Conservation (phyloP, 2,888 invertebrate genomes). For the Eulithis testata region DNA sequence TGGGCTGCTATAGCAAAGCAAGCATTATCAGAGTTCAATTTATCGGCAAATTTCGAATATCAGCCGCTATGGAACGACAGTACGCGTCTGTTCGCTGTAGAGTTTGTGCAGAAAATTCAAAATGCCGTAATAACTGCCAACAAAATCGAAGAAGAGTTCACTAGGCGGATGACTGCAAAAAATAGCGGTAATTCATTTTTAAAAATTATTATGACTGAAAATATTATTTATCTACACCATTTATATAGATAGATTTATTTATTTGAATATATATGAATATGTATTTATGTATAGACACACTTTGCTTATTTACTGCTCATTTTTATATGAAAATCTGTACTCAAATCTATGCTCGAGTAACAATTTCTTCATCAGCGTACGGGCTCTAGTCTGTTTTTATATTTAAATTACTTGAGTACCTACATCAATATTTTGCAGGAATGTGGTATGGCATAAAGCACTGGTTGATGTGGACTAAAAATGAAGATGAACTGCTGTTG, state of each 20-base stretch:
- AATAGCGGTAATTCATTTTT: slow-evolving; percentile 58
- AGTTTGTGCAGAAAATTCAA: slow-evolving; percentile 67
- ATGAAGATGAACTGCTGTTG: slow-evolving; percentile 85
- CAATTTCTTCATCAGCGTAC: too few relatives aligned
- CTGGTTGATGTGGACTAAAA: slow-evolving; percentile 82
- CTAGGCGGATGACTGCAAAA: slow-evolving; percentile 53
- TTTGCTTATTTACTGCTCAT: too few relatives aligned
- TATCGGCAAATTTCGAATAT: slow-evolving; percentile 78
- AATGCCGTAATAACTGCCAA: slow-evolving; percentile 65
- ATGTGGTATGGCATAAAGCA: slow-evolving; percentile 81
- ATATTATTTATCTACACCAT: too few relatives aligned
- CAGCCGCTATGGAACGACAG: slow-evolving; percentile 76
- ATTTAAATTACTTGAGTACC: too few relatives aligned
- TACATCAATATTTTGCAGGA: slow-evolving; percentile 54
- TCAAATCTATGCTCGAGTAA: too few relatives aligned
- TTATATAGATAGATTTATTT: too few relatives aligned
- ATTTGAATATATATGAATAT: too few relatives aligned
- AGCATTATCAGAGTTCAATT: slow-evolving; percentile 83
- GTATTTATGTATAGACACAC: too few relatives aligned
- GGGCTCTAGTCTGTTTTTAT: not conserved
- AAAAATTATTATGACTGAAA: not conserved
- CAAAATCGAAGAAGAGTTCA: slow-evolving; percentile 61
- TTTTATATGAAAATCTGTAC: too few relatives aligned
- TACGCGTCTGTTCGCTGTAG: slow-evolving; percentile 59
- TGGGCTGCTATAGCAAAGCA: slow-evolving; percentile 78